phyloP scores from a whole-genome alignment of 2,113 vertebrate genomes.

The Pterocles orientalis region DNA sequence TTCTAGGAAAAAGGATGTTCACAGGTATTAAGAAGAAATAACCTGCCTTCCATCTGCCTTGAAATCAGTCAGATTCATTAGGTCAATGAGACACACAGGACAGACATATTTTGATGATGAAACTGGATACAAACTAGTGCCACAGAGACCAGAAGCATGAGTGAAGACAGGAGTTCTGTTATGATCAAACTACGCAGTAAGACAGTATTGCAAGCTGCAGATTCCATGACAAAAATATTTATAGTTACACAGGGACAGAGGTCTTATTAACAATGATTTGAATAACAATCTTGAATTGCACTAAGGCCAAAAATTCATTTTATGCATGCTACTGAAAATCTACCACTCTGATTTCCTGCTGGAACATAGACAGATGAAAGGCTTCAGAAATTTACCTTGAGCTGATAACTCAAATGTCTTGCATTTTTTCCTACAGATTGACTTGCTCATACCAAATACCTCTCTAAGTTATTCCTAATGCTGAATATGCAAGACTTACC shows the following conservation, averaged over 20 bases:
- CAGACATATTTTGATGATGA: neutral
- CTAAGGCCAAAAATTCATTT: neutral
- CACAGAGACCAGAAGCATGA: neutral
- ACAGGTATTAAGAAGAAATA: neutral
- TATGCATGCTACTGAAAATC: neutral
- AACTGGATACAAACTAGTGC: neutral
- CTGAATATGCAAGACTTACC: neutral
- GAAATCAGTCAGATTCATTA: neutral
- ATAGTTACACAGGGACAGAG: neutral
- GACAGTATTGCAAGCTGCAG: neutral
- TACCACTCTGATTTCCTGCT: neutral
- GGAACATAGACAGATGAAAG: neutral
- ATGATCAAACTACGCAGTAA: neutral
- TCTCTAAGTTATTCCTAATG: neutral
- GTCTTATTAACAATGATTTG: neutral
- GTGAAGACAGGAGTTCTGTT: neutral
- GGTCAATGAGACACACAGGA: neutral
- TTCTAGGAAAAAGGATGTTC: neutral
- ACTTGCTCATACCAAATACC: neutral
- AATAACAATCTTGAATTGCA: neutral
- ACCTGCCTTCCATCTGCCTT: neutral
- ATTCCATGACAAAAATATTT: neutral
- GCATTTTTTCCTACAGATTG: neutral
- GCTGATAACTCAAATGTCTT: neutral
- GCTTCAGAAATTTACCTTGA: neutral